Base-by-base conservation (phyloP, 1,140 invertebrate genomes). In the Hestina assimilis region DNA sequence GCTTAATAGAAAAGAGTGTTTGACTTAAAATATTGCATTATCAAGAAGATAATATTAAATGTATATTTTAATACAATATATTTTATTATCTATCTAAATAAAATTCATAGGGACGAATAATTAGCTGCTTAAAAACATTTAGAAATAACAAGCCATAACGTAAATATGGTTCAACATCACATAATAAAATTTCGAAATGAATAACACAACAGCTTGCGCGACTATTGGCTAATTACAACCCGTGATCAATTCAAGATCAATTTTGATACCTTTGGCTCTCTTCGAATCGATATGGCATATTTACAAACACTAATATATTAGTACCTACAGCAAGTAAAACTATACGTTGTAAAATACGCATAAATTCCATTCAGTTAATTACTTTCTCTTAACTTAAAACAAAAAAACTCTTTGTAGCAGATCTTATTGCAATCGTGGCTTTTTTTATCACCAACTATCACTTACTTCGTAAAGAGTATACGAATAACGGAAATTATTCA, bases 131-230 rank as follows among this genome's bases (percentile, higher is more conserved):
- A 58, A 64, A n/a, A 59, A 65, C 62, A 65, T 62, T 63, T 60
- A 72, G 54, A 60, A 72, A 69, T 61, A 77, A 79, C 72, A 75
- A 69, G 68, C 61, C 59, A 69, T 69, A 76, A 72, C 71, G 71
- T 78, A 79, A 73, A 56, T 54, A 69, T 67, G 52, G 47, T 65
- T 63, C 56, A 79, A 85, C 74, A 81, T 76, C 57, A 67, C 58
- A 68, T 63, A 76, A 81, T 83, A 85, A 85, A 85, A 79, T 85
- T 85, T 80, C 41, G 70, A 72, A 75, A 74, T 76, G 73, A 80
- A 76, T 63, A 84, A 85, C 78, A 78, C 59, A 81, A 82, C 77
- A 75, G 70, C 41, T 64, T 62, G 56, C 12, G 66, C 63, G 53
- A 70, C 66, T 71, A 72, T 69, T 63, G 65, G 68, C 66, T 79